Evolutionary conservation across 2,888 invertebrate species (phyloP).

Genomic region (Dinocampus coccinellae): DNA sequence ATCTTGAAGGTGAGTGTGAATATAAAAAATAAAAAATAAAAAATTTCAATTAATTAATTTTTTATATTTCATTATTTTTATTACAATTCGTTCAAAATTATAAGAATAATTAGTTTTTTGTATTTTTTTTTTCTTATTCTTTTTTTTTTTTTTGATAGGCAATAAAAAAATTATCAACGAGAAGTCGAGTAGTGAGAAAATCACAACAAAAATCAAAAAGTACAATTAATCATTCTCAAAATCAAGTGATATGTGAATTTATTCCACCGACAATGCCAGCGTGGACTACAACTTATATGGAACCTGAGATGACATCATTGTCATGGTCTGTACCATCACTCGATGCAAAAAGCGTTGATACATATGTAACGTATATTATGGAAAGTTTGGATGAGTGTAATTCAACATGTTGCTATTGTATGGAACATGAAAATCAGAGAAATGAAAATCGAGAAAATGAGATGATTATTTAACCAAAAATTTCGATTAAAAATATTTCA

Average conservation of each 20-base stretch:
- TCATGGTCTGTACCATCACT: slow-evolving; percentile 61
- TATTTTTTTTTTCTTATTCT: not conserved
- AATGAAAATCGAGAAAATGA: slow-evolving; percentile 67
- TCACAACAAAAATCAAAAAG: slow-evolving; percentile 43
- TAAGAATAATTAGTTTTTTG: not conserved
- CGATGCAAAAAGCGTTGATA: slow-evolving; percentile 63
- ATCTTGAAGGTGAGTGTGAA: slow-evolving; percentile 60
- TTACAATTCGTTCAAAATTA: not conserved
- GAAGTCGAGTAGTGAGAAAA: slow-evolving; percentile 54
- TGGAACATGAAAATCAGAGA: slow-evolving; percentile 63
- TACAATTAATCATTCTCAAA: not conserved
- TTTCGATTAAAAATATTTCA: slow-evolving; percentile 1
- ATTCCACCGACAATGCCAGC: slow-evolving; percentile 21
- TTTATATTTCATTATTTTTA: not conserved
- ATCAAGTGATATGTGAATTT: slow-evolving; percentile 13
- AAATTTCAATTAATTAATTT: not conserved
- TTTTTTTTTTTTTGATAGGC: slow-evolving; percentile 50
- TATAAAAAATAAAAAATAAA: not conserved
- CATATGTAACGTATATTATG: slow-evolving; percentile 62
- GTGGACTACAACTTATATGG: slow-evolving; percentile 49
- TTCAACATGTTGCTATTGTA: slow-evolving; percentile 61
- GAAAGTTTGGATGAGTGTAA: slow-evolving; percentile 56
- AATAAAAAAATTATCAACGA: slow-evolving; percentile 63
- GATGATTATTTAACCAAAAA: slow-evolving; percentile 60
- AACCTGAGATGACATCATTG: slow-evolving; percentile 57